phyloP scores from a whole-genome alignment of 2,888 invertebrate genomes.

The Apomyelois bistriatella region DNA sequence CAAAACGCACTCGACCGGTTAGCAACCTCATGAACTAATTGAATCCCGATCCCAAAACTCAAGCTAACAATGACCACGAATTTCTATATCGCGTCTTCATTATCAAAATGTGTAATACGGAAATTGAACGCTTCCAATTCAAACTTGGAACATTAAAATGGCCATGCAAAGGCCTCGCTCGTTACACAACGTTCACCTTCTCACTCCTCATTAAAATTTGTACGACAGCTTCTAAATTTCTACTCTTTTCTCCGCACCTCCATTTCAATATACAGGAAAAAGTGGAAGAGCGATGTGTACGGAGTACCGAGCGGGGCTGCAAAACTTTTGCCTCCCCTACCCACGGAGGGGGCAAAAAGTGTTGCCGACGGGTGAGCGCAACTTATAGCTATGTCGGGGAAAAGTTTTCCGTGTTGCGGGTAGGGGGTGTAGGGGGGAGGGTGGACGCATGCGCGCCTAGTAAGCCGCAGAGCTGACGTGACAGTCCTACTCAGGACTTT shows the following conservation, averaged over 20 bases:
- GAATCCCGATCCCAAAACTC: constrained; percentile 29
- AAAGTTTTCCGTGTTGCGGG: constrained; percentile 81
- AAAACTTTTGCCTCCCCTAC: constrained; percentile 74
- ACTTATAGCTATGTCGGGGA: constrained; percentile 76
- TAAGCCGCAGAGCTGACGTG: constrained; percentile 61
- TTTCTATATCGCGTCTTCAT: constrained; percentile 20
- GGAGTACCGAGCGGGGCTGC: constrained; percentile 71
- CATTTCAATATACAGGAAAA: constrained; percentile 80
- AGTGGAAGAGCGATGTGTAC: constrained; percentile 79
- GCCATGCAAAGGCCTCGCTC: constrained; percentile 51
- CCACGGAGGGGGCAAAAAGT: constrained; percentile 73
- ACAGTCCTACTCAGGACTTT: constrained; percentile 67
- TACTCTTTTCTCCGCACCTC: constrained; percentile 79
- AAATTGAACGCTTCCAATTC: constrained; percentile 31
- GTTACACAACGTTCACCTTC: constrained; percentile 65
- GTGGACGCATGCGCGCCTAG: constrained; percentile 63
- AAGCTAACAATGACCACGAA: neutral
- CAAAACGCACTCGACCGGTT: constrained; percentile 24
- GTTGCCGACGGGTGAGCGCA: constrained; percentile 75
- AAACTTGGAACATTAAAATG: constrained; percentile 47
- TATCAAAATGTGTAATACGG: constrained; percentile 30
- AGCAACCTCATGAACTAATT: constrained; percentile 23
- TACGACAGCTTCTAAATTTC: constrained; percentile 77
- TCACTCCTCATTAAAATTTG: constrained; percentile 79
- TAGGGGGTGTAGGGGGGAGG: constrained; percentile 47